Evolutionary conservation across 1,140 invertebrate species (phyloP), one percentile per base, ranked within the genome.

Genomic region (Bathynomus jamesi): DNA sequence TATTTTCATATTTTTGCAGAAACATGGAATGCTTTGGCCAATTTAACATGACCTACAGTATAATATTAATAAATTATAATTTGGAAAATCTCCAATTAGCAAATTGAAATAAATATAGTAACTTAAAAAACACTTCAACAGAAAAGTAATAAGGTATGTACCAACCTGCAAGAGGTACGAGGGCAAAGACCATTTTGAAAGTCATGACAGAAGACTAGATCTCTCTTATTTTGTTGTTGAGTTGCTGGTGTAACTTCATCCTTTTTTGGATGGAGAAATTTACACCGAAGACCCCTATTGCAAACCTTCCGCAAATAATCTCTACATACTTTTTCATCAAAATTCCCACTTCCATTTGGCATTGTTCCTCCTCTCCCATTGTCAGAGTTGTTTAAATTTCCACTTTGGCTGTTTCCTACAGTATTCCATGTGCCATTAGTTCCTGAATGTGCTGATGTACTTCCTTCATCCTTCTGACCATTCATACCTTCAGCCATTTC

Each of bases 111-210:
- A n/a, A n/a, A n/a, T n/a, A n/a, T n/a, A n/a, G n/a, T n/a, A n/a
- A n/a, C n/a, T n/a, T n/a, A n/a, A n/a, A n/a, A n/a, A n/a, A n/a
- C n/a, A n/a, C n/a, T n/a, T n/a, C n/a, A n/a, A n/a, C n/a, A n/a
- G n/a, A n/a, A n/a, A n/a, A n/a, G 65, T n/a, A 61, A 61, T 46
- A 4, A 27, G 2, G 63, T 3, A n/a, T 7, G 10, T n/a, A 69
- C 73, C 70, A 17, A 76, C 75, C 72, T 76, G 78, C 87, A 89
- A 61, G 86, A 87, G 0, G 84, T 82, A 78, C 89, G 84, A 21
- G 85, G 83, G 78, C 89, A 90, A 67, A 86, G 85, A 13, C 86
- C 87, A 80, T 93, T 93, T 81, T 93, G 91, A 82, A 86, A 93
- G 80, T 94, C 91, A 80, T 93, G 91, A 79, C 91, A 94, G 80